Conservation (phyloP, 2,113 vertebrate species). For the Smithornis capensis region DNA sequence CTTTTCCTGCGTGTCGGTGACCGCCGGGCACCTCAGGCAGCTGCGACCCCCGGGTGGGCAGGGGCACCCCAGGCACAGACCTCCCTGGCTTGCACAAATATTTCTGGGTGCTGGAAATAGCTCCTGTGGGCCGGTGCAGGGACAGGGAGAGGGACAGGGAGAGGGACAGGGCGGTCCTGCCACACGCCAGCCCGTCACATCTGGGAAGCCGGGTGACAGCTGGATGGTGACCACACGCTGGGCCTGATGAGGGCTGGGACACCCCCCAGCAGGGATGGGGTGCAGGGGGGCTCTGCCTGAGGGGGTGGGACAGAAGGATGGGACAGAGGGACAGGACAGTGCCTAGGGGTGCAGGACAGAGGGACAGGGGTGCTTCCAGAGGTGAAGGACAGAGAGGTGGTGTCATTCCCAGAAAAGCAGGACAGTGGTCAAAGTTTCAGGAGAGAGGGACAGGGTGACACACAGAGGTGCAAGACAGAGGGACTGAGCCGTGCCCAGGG, state of each 20-base stretch:
- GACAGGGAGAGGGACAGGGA: background rate
- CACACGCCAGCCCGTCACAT: background rate
- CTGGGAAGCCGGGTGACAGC: background rate
- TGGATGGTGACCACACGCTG: background rate
- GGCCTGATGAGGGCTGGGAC: background rate
- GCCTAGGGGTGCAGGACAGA: background rate
- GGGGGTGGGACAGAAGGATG: background rate
- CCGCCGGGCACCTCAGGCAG: background rate
- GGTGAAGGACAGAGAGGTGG: background rate
- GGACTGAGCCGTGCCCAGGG: too few relatives aligned
- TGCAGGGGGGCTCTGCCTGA: background rate
- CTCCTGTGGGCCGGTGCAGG: background rate
- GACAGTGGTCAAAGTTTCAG: background rate
- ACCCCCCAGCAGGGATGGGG: background rate
- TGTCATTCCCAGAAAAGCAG: background rate
- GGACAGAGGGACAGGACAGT: too few relatives aligned
- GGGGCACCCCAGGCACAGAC: slow-evolving; percentile 5
- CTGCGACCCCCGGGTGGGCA: background rate
- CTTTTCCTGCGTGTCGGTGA: slow-evolving; percentile 30
- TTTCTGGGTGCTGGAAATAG: slow-evolving; percentile 37
- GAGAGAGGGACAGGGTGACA: fast-evolving
- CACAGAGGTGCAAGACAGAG: background rate
- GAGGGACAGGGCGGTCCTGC: background rate
- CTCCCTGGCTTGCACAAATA: background rate
- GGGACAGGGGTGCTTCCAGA: background rate